Evolutionary conservation across 1,140 invertebrate species (phyloP), one percentile per base, ranked within the genome.

Genomic region (Cyrtorhinus lividipennis): DNA sequence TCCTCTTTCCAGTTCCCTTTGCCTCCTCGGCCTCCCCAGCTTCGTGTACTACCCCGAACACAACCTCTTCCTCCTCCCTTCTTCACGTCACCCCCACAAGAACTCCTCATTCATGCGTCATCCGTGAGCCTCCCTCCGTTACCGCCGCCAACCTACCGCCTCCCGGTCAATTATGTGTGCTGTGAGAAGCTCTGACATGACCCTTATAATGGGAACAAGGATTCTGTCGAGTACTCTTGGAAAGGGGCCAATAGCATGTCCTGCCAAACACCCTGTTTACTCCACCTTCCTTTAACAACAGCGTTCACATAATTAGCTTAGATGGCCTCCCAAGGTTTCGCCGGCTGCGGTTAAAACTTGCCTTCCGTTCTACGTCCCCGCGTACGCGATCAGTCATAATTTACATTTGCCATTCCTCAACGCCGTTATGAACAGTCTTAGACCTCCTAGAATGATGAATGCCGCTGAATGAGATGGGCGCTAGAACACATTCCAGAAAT

Each of bases 241-340:
- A 10, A 10, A 10, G 20, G 20, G 20, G 48, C 48, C 48, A 53
- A 53, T 53, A 10, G 20, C 48, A 53, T 22, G 48, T 53, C 48
- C 48, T 53, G 48, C 48, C 48, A 53, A 53, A 53, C 48, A 53
- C 48, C 20, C 48, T 53, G 48, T 53, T 53, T 53, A 53, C 48
- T 53, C 20, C 48, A 53, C 48, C 48, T 53, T 22, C 48, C n/a
- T 22, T 20, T 22, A 53, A 53, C 48, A 15, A 15, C 12, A 12
- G 10, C 48, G 48, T 53, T 22, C 20, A 5, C 10, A 53, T 53
- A 53, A 53, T 53, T 53, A 53, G 48, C 48, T 53, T 13, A 53
- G 20, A 53, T 22, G 48, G 48, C 48, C 20, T 20, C 48, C 5
- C 10, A 10, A 22, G 12, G 48, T 22, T 53, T 12, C 20, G 20